Conservation (phyloP, 2,888 invertebrate species). For the Amblyjoppa proteus region DNA sequence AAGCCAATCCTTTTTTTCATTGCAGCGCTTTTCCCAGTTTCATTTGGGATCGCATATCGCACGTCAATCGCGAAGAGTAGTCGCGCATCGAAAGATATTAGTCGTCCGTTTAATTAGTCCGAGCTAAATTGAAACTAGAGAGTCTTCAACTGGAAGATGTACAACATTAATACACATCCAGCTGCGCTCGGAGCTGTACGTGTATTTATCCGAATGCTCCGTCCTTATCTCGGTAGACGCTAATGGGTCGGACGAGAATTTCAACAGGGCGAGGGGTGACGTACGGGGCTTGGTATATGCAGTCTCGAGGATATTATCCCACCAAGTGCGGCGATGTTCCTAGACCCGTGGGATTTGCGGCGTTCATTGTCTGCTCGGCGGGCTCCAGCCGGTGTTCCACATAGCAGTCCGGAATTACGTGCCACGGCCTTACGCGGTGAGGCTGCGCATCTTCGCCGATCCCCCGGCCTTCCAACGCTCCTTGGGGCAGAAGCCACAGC, state of each 20-base stretch:
- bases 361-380: constrained; percentile 68
- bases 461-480: not conserved
- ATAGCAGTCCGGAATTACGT: constrained; percentile 65
- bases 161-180: constrained; percentile 5
- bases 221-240: constrained; percentile 32
- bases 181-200: not conserved
- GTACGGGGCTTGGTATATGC: constrained; percentile 20
- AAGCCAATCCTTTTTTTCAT: too few species aligned
- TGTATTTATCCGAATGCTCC: constrained; percentile 11
- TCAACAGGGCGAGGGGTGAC: constrained; percentile 23
- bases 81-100: not conserved
- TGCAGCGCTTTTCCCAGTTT: too few species aligned
- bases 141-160: not conserved
- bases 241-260: constrained; percentile 53
- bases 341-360: constrained; percentile 69
- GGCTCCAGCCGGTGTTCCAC: constrained; percentile 58
- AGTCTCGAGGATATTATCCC: constrained; percentile 66
- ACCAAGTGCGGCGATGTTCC: constrained; percentile 53
- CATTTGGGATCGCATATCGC: too few species aligned
- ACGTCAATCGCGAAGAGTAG: too few species aligned
- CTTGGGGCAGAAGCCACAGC: constrained; percentile 24
- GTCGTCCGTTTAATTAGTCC: not conserved
- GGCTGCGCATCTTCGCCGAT: constrained; percentile 8
- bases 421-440: constrained; percentile 19
- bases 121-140: not conserved